Base-by-base conservation (phyloP, 2,113 vertebrate genomes). In the Tragulus kanchil region DNA sequence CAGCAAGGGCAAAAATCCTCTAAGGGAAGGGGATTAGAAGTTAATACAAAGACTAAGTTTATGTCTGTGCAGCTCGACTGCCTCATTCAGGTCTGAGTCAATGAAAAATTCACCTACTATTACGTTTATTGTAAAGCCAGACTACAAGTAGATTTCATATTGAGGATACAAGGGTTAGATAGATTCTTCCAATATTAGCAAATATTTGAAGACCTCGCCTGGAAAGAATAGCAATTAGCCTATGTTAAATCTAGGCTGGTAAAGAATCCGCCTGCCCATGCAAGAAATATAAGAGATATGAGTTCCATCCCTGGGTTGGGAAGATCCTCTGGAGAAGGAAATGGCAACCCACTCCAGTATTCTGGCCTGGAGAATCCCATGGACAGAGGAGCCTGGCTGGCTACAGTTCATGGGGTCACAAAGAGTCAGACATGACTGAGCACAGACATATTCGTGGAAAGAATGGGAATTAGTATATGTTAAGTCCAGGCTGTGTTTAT, bases 131-230 rank as follows among this genome's bases (percentile, higher is more conserved):
- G 15, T 61, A 93, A 88, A 92, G 89, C 42, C 90, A 92, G 61
- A 96, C 42, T 62, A 19, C 19, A 15, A 62, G 25, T 82, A 50
- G 21, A 96, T 87, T 84, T 93, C 56, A 65, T 42, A 92, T 73
- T 92, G 90, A 67, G 48, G 36, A 67, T 50, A 5, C 85, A 56
- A 78, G 50, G n/a, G 15, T 88, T 73, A 93, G 58, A 61, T 88
- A 77, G 95, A 58, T 26, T 96, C 82, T 96, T 95, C 92, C 77
- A 78, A 31, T 73, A 71, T 85, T 62, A 85, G 95, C 48, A 96
- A 95, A 90, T 90, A 96, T 71, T 93, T 54, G 25, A 92, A 90
- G 82, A 36, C 4, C 45, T 54, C 62, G 85, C 26, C 23, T 71
- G 59, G 75, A 92, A 81, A 84, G 59, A 91, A 97, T 23, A 79